Conservation (phyloP, 2,888 invertebrate genomes). For the Drosophila meridionalis region DNA sequence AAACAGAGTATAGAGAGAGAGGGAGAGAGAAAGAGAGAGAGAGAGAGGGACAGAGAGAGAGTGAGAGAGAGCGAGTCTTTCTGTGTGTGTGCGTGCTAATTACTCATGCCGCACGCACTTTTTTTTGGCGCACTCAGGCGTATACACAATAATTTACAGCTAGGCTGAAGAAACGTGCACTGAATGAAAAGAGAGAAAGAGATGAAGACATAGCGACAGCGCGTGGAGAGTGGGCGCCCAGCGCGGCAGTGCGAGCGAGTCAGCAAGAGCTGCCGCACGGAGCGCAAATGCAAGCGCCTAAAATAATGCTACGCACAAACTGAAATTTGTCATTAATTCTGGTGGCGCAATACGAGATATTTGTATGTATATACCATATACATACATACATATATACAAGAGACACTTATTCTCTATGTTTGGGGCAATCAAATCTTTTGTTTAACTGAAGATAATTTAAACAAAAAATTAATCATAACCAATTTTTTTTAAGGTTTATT, state of each 20-base stretch:
- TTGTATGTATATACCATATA: background rate
- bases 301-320: constrained; percentile 34
- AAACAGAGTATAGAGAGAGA: background rate
- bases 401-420: too few relatives aligned
- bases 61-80: background rate
- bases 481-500: too few relatives aligned
- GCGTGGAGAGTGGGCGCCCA: background rate
- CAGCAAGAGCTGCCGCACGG: background rate
- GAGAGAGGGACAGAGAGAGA: background rate
- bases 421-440: background rate
- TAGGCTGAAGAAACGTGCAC: constrained; percentile 67
- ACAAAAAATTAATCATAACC: too few relatives aligned
- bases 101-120: constrained; percentile 74
- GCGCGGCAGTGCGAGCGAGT: background rate
- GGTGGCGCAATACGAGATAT: constrained; percentile 35
- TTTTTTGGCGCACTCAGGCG: constrained; percentile 77
- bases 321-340: constrained; percentile 40
- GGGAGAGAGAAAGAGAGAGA: background rate
- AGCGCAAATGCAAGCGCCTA: constrained; percentile 41
- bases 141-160: constrained; percentile 79
- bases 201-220: background rate
- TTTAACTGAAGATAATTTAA: too few relatives aligned
- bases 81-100: constrained; percentile 54
- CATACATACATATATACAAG: background rate
- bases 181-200: constrained; percentile 57